Base-by-base conservation (phyloP, 2,113 vertebrate species). In the Amblyornis subalaris region DNA sequence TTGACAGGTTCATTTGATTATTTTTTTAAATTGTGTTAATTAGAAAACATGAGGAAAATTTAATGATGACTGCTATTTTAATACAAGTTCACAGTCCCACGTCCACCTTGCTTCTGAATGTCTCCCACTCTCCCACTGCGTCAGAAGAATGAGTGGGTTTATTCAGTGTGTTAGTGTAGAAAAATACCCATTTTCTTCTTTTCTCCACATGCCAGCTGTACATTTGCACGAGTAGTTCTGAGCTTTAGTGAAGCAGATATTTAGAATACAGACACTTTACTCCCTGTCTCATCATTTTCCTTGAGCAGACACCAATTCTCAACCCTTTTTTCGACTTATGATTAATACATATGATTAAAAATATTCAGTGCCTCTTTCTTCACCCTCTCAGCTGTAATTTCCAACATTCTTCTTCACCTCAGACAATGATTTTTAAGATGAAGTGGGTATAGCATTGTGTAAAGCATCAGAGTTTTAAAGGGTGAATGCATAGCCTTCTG, bases 281-380 rank as follows among this genome's bases (percentile, higher is more conserved):
- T 94, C 50, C 36, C 14, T 74, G 35, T 66, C 36, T 89, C 19
- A 7, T 76, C 35, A 42, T 40, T 9, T 91, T 89, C 45, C 33
- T 92, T 66, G 26, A 80, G 33, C n/a, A 89, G 48, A 57, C 48
- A 85, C 15, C 11, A 23, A 38, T 94, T 88, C 79, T 90, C 44
- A 84, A 25, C 10, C 33, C 23, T 50, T 88, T 77, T 93, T 85
- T 72, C 47, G 14, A 77, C 8, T 92, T 87, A 67, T 23, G 42
- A 90, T 80, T 92, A 93, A 84, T 75, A 64, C 35, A 72, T 85
- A 80, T 24, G 12, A 76, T 91, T 76, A 77, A 90, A 95, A 96
- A 90, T 73, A 72, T 35, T 86, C 70, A 64, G 4, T 55, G 26
- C 3, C 17, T 83, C 36, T 85, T 61, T 76, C 24, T 61, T 91